phyloP scores from a whole-genome alignment of 2,888 invertebrate genomes.

The Drosophila parthenogenetica region DNA sequence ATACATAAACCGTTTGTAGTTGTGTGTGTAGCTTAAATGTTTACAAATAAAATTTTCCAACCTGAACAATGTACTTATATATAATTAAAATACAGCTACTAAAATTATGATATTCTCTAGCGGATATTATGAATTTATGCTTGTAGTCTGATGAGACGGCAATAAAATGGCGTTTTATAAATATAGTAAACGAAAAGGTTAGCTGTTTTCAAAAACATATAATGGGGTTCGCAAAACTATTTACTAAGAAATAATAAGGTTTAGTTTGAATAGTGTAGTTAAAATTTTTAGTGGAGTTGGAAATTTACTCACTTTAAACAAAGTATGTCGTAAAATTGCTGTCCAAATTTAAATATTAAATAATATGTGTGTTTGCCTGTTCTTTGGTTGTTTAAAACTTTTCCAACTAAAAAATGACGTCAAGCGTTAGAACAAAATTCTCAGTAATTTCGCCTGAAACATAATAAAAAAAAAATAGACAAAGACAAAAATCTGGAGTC shows the following conservation, averaged over 20 bases:
- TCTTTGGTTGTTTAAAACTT: not conserved
- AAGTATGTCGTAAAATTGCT: not conserved
- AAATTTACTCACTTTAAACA: not conserved
- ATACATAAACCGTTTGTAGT: conserved; percentile 19
- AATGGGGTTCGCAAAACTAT: too few species aligned
- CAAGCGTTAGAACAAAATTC: conserved; percentile 30
- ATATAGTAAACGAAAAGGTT: not conserved
- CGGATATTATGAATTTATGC: not conserved
- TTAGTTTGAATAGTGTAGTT: too few species aligned
- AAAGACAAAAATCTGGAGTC: conserved; percentile 1
- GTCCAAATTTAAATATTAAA: not conserved
- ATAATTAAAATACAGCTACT: conserved; percentile 7
- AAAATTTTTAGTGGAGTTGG: too few species aligned
- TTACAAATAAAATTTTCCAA: conserved; percentile 70
- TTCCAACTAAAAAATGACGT: conserved; percentile 11
- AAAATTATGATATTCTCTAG: not conserved
- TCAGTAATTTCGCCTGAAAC: conserved; percentile 11
- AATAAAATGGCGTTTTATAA: not conserved
- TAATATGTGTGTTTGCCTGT: not conserved
- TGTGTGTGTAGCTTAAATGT: conserved; percentile 34
- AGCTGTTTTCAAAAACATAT: too few species aligned
- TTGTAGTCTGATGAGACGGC: not conserved
- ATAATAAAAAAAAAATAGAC: not conserved
- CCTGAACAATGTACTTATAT: conserved; percentile 58
- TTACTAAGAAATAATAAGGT: too few species aligned